phyloP scores from a whole-genome alignment of 2,797 vertebrate species.

The Liparis tanakae region DNA sequence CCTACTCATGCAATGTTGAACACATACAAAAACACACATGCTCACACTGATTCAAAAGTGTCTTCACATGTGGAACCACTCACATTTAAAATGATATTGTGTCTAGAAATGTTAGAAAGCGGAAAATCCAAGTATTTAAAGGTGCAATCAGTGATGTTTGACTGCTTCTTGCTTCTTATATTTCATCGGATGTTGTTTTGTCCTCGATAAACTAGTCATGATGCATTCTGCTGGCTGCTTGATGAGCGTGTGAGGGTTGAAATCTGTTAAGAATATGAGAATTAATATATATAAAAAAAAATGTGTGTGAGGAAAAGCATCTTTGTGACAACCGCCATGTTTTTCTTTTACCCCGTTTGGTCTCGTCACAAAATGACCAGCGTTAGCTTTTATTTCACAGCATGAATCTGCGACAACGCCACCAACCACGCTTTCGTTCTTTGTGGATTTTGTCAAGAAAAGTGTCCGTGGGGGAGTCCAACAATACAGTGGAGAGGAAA shows the following conservation, averaged over 20 bases:
- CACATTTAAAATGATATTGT: constrained; percentile 4
- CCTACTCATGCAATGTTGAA: constrained; percentile 61
- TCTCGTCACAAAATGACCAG: too few species aligned
- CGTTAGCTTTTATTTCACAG: too few species aligned
- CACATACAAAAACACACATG: constrained; percentile 48
- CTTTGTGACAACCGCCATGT: background rate
- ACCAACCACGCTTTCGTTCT: too few species aligned
- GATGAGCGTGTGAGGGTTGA: background rate
- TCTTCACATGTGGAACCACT: constrained; percentile 33
- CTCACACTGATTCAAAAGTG: constrained; percentile 44
- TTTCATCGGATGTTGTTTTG: background rate
- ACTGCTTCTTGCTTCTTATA: constrained; percentile 10
- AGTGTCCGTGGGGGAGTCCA: too few species aligned
- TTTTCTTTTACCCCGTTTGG: too few species aligned
- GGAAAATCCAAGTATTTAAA: constrained; percentile 35
- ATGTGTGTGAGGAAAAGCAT: background rate
- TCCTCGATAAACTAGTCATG: background rate
- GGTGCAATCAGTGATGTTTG: constrained; percentile 29
- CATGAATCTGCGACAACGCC: too few species aligned
- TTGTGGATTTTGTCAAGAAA: too few species aligned
- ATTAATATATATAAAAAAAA: background rate
- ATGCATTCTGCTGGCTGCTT: background rate
- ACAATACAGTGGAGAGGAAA: too few species aligned
- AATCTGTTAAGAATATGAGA: too few species aligned
- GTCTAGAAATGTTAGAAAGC: constrained; percentile 21